Evolutionary conservation across 2,888 invertebrate genomes (phyloP).

Genomic region (Sinelater perroti): DNA sequence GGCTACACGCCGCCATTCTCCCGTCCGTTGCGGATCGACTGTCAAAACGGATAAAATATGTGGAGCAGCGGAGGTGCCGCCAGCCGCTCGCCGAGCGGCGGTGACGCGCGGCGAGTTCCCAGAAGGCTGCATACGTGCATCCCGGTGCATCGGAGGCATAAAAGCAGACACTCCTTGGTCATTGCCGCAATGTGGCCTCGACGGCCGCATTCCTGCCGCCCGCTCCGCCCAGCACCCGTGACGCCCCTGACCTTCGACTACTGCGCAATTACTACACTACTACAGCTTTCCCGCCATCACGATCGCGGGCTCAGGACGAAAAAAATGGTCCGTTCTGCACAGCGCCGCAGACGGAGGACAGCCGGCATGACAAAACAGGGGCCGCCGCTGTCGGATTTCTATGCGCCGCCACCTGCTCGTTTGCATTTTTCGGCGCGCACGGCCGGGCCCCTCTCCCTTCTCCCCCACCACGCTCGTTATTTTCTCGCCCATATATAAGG

Average conservation of each 20-base stretch:
- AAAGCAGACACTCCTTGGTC: constrained; percentile 54
- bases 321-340: constrained; percentile 30
- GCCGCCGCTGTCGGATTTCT: too few relatives aligned
- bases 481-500: too few relatives aligned
- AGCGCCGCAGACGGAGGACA: constrained; percentile 25
- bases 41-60: too few relatives aligned
- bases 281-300: constrained; percentile 46
- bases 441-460: too few relatives aligned
- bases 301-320: constrained; percentile 36
- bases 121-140: constrained; percentile 50
- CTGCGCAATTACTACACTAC: constrained; percentile 49
- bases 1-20: too few relatives aligned
- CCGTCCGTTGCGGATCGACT: too few relatives aligned
- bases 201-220: constrained; percentile 52
- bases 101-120: constrained; percentile 45
- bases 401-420: too few relatives aligned
- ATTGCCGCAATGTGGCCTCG: constrained; percentile 53
- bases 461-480: too few relatives aligned
- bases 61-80: too few relatives aligned
- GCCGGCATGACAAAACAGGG: too few relatives aligned
- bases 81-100: too few relatives aligned
- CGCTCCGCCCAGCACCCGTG: constrained; percentile 40
- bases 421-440: too few relatives aligned
- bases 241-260: constrained; percentile 38
- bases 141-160: constrained; percentile 38